Evolutionary conservation across 2,888 invertebrate genomes (phyloP), one percentile per base, ranked within the genome.

Genomic region (Dryobotodes eremita): DNA sequence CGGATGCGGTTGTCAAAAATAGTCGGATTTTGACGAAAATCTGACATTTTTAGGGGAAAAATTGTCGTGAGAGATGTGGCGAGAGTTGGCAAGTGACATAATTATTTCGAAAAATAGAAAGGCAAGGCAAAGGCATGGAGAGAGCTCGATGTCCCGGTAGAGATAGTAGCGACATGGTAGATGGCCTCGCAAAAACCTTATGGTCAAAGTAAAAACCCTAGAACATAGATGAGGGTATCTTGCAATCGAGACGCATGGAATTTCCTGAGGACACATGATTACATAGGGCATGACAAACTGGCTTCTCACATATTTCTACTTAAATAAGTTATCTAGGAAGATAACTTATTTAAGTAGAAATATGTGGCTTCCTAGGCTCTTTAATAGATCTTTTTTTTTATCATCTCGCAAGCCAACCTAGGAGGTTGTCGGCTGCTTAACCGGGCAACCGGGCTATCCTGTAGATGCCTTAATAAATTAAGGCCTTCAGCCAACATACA

Each of bases 1-100:
- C 94, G 94, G 95, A 95, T 94, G 93, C 92, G 88, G 83, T 77
- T 77, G 74, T 79, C 83, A 75, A 79, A 85, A 85, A 77, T 70
- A 77, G 69, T 59, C 66, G 46, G 50, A n/a, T 66, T 75, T 80
- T 57, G 17, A 73, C 48, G 23, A 42, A 71, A 74, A 64, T 50
- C 61, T 53, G 36, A 13, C 42, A 73, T 42, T 48, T 57, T 57
- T 1, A 15, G 8, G 46, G 46, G 10, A 46, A 46, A 46, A 46
- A 46, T 46, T 46, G 42, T 42, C 42, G 15, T 17, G 13, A 11
- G 2, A 31, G 23, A 31, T 2, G 31, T 23, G 23, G 23, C 23
- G 7, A n/a, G 15, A 46, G 1, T 36, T 59, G 4, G 5, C 26
- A 36, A 42, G 26, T 36, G 15, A 6, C 15, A 55, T 17, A 11